Evolutionary conservation across 30 jellyfish, hydroid and myxozoan genomes (phyloP).

Genomic region (Euphysa ruthae): DNA sequence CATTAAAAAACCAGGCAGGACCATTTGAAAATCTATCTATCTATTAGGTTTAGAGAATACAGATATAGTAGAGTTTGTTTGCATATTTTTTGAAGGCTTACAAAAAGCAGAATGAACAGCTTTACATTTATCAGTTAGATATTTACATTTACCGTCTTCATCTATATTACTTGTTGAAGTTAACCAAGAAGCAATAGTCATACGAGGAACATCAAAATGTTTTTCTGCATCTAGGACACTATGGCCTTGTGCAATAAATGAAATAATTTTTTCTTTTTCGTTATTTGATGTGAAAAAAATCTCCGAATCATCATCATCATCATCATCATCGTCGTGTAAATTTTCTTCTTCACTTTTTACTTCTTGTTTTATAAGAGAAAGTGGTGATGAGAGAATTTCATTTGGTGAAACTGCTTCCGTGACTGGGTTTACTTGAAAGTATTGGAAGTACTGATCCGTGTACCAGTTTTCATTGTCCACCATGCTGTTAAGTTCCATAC

Average conservation of each 20-base stretch:
- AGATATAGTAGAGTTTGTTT: not conserved
- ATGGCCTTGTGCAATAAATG: not conserved
- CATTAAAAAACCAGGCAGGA: no score
- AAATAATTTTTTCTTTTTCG: slow-evolving; percentile 4
- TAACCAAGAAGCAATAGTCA: slow-evolving; percentile 1
- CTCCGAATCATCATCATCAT: not conserved
- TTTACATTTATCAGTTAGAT: no score
- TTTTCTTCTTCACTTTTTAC: not conserved
- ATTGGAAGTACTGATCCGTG: slow-evolving; percentile 26
- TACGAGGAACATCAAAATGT: slow-evolving; percentile 1
- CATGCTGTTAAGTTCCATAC: slow-evolving; percentile 11
- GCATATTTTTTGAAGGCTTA: not conserved
- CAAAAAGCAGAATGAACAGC: not conserved
- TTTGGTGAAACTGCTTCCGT: no score
- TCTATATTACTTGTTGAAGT: not conserved
- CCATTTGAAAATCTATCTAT: no score
- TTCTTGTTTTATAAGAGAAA: not conserved
- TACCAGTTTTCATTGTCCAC: slow-evolving; percentile 34
- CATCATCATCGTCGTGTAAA: not conserved
- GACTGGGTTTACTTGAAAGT: slow-evolving; percentile 12
- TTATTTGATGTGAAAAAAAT: not conserved
- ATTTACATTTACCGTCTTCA: no score
- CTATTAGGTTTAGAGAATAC: not conserved
- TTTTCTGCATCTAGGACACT: slow-evolving; percentile 17
- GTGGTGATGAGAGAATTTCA: not conserved